A percentile compares a stretch with the other conserved stretches of the same genome.
Conservation (phyloP, 2,888 invertebrate genomes). For the Archips xylosteana region DNA sequence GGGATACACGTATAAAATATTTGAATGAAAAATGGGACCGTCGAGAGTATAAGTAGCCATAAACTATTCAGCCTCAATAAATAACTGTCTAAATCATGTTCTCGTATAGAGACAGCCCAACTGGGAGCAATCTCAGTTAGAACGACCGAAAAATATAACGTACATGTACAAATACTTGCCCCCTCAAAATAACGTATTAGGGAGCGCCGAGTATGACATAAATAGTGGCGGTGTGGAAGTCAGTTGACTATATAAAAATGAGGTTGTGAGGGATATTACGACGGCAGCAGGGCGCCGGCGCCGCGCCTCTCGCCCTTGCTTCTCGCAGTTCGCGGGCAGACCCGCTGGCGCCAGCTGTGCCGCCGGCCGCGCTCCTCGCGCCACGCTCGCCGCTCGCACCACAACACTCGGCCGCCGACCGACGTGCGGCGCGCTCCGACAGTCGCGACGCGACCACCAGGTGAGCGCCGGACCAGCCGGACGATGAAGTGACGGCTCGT, state of each 20-base stretch:
- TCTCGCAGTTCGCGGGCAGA: constrained; percentile 68
- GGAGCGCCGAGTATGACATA: constrained; percentile 81
- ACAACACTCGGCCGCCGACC: constrained; percentile 44
- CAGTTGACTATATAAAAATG: constrained; percentile 85
- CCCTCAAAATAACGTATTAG: constrained; percentile 81
- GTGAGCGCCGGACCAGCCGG: constrained; percentile 49
- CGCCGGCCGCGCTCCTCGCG: constrained; percentile 54
- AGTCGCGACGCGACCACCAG: constrained; percentile 45
- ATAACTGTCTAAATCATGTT: constrained; percentile 65
- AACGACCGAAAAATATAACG: constrained; percentile 68
- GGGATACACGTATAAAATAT: constrained; percentile 38
- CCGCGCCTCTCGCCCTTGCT: constrained; percentile 69
- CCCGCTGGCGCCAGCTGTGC: constrained; percentile 77
- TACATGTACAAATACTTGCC: constrained; percentile 75
- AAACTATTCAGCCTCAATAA: constrained; percentile 56
- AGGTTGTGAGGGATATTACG: constrained; percentile 75
- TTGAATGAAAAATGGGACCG: constrained; percentile 11
- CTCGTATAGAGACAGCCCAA: constrained; percentile 57
- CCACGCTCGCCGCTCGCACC: constrained; percentile 34
- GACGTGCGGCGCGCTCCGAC: constrained; percentile 44
- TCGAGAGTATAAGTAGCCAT: constrained; percentile 33
- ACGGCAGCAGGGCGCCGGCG: constrained; percentile 79
- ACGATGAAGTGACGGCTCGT: constrained; percentile 61
- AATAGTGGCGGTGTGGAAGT: constrained; percentile 83
- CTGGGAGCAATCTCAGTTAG: constrained; percentile 66